Percentiles rank a stretch among this genome's conserved stretches.
phyloP scores from a whole-genome alignment of 2,113 vertebrate genomes.

The Apodemus speciosus region DNA sequence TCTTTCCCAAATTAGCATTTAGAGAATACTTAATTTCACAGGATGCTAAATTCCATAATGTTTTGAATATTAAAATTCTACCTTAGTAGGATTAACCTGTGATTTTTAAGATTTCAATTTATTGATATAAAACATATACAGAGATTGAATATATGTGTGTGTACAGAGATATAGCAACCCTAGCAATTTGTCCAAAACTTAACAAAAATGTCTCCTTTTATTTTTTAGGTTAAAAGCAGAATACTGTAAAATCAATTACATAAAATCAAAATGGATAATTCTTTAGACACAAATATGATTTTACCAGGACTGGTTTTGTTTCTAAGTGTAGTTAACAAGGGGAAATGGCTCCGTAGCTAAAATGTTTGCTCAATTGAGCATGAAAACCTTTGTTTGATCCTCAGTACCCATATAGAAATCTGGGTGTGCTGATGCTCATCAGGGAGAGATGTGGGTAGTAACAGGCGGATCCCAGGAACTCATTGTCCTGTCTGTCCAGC shows the following conservation, averaged over 20 bases:
- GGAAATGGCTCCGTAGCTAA: neutral
- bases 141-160: neutral
- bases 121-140: neutral
- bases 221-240: neutral
- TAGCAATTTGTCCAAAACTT: neutral
- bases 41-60: neutral
- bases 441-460: neutral
- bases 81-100: neutral
- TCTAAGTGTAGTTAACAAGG: conserved; percentile 23
- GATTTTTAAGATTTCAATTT: neutral
- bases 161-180: neutral
- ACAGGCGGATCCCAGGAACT: neutral
- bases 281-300: neutral
- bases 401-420: neutral
- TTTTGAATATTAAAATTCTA: neutral
- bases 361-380: neutral
- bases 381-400: neutral
- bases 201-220: neutral
- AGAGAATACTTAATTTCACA: conserved; percentile 2
- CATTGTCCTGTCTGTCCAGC: neutral
- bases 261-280: neutral
- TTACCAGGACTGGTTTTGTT: neutral
- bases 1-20: neutral
- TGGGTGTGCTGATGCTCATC: neutral
- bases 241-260: neutral